Conservation (phyloP, 2,113 vertebrate genomes). For the Hassar affinis region DNA sequence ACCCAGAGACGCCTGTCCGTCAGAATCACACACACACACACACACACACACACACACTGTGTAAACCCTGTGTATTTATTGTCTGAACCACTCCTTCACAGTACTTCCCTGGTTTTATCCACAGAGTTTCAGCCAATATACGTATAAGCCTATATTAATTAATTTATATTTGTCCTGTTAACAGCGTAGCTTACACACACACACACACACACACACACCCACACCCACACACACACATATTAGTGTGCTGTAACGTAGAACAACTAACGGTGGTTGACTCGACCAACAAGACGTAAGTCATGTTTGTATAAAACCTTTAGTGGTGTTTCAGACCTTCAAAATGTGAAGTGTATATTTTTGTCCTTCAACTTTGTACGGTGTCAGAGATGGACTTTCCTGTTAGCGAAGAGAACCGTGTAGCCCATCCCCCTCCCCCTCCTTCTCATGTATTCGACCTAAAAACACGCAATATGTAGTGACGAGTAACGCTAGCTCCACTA, state of each 20-base stretch:
- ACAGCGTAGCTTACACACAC: conserved; percentile 86
- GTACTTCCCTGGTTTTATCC: conserved; percentile 81
- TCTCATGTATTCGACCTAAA: conserved; percentile 64
- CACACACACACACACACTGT: conserved; percentile 68
- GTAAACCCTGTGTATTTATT: conserved; percentile 99
- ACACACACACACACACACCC: conserved; percentile 2
- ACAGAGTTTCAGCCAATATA: conserved; percentile 88
- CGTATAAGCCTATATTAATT: conserved; percentile 99
- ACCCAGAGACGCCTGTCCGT: background rate
- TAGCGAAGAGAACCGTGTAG: conserved; percentile 80
- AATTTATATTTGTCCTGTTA: conserved; percentile 99
- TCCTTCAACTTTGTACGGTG: conserved; percentile 80
- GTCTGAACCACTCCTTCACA: conserved; percentile 86
- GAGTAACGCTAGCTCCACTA: conserved; percentile 75
- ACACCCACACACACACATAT: conserved; percentile 39
- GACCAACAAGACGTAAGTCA: conserved; percentile 76
- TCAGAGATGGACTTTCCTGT: conserved; percentile 78
- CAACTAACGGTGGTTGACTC: conserved; percentile 87
- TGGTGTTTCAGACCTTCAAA: conserved; percentile 78
- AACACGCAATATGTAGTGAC: conserved; percentile 72
- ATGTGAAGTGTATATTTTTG: conserved; percentile 84
- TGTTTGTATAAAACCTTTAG: conserved; percentile 71
- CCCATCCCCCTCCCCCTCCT: conserved; percentile 61
- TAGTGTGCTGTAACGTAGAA: conserved; percentile 78
- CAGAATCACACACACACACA: conserved; percentile 42